phyloP scores from a whole-genome alignment of 2,113 vertebrate genomes.

The Phaetusa simplex region DNA sequence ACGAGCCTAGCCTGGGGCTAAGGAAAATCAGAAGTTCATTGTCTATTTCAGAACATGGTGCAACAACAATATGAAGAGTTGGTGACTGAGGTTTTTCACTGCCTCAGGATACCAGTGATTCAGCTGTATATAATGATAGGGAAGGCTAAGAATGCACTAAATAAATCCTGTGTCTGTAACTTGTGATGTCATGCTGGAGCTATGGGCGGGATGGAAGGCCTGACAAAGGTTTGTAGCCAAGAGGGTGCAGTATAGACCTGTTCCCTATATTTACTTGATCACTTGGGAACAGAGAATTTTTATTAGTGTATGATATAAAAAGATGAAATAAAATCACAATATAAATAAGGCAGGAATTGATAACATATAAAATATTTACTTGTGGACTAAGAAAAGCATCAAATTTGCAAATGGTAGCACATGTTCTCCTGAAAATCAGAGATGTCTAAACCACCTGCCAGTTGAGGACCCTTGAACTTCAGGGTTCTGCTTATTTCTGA shows the following conservation, averaged over 20 bases:
- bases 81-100: conserved; percentile 61
- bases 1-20: conserved; percentile 56
- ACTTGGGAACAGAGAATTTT: background rate
- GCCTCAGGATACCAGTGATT: conserved; percentile 61
- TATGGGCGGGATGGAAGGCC: conserved; percentile 12
- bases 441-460: background rate
- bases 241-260: background rate
- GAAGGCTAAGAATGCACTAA: conserved; percentile 54
- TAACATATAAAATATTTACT: background rate
- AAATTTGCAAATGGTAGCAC: background rate
- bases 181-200: conserved; percentile 40
- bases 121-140: conserved; percentile 60
- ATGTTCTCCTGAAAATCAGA: background rate
- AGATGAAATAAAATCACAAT: background rate
- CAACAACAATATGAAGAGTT: conserved; percentile 57
- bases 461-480: background rate
- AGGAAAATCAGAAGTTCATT: conserved; percentile 68
- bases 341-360: background rate
- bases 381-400: background rate
- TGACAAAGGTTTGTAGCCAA: background rate
- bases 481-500: background rate
- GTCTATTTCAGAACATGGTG: conserved; percentile 56
- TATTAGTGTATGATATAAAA: background rate
- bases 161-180: conserved; percentile 50
- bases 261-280: background rate